These are phyloP conservation scores for Mesodorylaimus sp. DNA, from an alignment of 2,888 invertebrate species.

Conservation along the genomic window DNA sequence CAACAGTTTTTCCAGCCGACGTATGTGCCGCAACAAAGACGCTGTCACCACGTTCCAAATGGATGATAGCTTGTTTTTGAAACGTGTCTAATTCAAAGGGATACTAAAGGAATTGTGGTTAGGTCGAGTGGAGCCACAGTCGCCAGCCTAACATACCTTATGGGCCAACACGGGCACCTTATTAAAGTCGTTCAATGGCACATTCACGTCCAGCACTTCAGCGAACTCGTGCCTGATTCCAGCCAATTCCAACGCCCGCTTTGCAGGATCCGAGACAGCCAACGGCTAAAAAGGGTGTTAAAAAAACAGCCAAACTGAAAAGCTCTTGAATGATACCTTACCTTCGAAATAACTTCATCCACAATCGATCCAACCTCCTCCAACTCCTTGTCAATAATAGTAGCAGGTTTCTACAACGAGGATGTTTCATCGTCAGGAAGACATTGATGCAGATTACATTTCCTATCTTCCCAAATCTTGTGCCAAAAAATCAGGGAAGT, in stretches of 20 bases:
- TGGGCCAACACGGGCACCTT: constrained; percentile 4
- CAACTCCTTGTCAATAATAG: too few species aligned
- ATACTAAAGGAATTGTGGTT: constrained; percentile 16
- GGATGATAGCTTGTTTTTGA: constrained; percentile 85
- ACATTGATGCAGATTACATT: too few species aligned
- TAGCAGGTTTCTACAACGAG: too few species aligned
- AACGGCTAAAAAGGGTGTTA: too few species aligned
- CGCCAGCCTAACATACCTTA: not conserved
- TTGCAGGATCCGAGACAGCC: too few species aligned
- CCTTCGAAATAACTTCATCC: too few species aligned
- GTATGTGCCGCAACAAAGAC: constrained; percentile 98
- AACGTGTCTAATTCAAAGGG: constrained; percentile 87
- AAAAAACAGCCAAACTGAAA: not conserved
- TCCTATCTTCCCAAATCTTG: too few species aligned
- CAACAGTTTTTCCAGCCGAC: constrained; percentile 88
- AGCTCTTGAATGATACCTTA: not conserved
- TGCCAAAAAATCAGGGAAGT: too few species aligned
- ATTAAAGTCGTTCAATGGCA: not conserved
- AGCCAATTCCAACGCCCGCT: too few species aligned
- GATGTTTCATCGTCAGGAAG: too few species aligned
- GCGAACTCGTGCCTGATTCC: not conserved
- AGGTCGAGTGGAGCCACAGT: not conserved
- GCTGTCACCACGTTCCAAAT: constrained; percentile 75
- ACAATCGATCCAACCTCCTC: too few species aligned
- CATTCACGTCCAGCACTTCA: constrained; percentile 1